These are phyloP conservation scores for Clarias gariepinus DNA, from an alignment of 2,113 vertebrate species.

Conservation along the genomic window DNA sequence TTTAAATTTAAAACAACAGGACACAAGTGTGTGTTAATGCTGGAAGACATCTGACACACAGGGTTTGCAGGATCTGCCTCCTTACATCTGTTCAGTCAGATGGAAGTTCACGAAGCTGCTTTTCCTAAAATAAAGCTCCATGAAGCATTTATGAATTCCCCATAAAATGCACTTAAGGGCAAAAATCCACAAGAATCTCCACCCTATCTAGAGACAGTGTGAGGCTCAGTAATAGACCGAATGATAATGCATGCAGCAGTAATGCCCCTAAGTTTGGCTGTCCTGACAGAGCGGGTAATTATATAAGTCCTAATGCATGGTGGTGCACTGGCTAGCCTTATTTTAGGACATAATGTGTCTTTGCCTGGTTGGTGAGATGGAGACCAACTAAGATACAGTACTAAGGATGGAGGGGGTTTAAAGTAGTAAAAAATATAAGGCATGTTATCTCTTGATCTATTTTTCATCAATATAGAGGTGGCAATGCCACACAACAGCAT, in stretches of 20 bases:
- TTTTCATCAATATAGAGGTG: conserved; percentile 5
- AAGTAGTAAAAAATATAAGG: conserved; percentile 20
- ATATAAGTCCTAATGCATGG: conserved; percentile 54
- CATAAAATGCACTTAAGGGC: conserved; percentile 27
- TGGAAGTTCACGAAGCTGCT: conserved; percentile 11
- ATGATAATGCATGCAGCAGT: conserved; percentile 35
- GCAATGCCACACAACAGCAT: not conserved
- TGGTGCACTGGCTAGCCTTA: conserved; percentile 50
- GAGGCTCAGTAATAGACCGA: conserved; percentile 27
- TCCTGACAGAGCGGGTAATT: conserved; percentile 54
- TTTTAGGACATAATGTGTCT: conserved; percentile 44
- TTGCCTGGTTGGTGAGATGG: conserved; percentile 28
- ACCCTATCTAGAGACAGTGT: conserved; percentile 16
- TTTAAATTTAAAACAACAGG: not conserved
- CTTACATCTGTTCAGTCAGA: conserved; percentile 9
- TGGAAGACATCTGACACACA: conserved; percentile 18
- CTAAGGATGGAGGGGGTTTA: conserved; percentile 30
- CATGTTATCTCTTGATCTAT: conserved; percentile 2
- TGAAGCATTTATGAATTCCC: conserved; percentile 39
- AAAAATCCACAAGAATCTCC: conserved; percentile 24
- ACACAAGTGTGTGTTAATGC: not conserved
- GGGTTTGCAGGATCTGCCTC: conserved; percentile 7
- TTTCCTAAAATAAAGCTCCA: conserved; percentile 30
- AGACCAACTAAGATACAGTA: conserved; percentile 3
- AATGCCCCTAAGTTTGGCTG: conserved; percentile 35